Evolutionary conservation across 2,888 invertebrate species (phyloP), one percentile per base, ranked within the genome.

Genomic region (Plagiodera versicolora): DNA sequence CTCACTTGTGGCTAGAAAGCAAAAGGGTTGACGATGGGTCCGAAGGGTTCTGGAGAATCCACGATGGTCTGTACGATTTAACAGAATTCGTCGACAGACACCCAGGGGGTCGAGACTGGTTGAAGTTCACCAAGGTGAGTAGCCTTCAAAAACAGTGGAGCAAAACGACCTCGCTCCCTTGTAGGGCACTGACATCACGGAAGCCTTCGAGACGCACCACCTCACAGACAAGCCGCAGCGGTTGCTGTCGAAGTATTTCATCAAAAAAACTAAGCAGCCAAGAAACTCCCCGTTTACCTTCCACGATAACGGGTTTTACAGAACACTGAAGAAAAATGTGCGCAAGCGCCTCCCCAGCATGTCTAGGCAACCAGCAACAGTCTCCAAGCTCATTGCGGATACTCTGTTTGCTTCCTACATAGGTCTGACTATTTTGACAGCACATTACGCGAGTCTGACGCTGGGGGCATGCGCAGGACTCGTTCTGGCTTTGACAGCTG

Each of bases 101-200:
- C 83, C 98, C 97, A 0, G 95, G 95, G 32, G 94, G 96, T 1
- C 72, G 82, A 0, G 88, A 89, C 74, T 94, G 92, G 92, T 73
- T 93, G 52, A 80, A 81, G 30, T 80, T 88, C 50, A 86, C 89
- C 1, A 86, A 88, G 83, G 91, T 86, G 50, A 54, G 30, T 56
- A 14, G 24, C 14, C 19, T 32, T 50, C 35, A n/a, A n/a, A n/a
- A n/a, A n/a, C n/a, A n/a, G n/a, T n/a, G n/a, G n/a, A n/a, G n/a
- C n/a, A n/a, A n/a, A n/a, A n/a, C n/a, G n/a, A n/a, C n/a, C n/a
- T n/a, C n/a, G n/a, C n/a, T n/a, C n/a, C n/a, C n/a, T 68, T 69
- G 45, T 84, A 88, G 84, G 92, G 91, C 0, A 89, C 88, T 1
- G 92, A 93, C 70, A 90, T 92, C 60, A 92, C 92, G 0, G 92